Base-by-base conservation (phyloP, 2,888 invertebrate species). In the Platycheirus rosarum region DNA sequence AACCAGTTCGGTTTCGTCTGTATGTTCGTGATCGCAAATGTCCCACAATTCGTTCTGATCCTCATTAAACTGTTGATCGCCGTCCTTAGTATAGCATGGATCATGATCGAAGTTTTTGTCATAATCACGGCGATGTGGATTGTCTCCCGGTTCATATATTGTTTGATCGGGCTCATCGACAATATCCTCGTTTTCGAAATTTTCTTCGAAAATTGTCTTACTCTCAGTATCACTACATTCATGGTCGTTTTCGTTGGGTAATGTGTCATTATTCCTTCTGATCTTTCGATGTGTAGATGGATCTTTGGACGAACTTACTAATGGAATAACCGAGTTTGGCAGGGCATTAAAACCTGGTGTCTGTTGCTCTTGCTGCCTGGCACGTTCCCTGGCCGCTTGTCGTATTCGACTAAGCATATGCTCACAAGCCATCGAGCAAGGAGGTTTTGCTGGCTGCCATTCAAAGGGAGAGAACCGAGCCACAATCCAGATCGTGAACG, bases 401-500 rank as follows among this genome's bases (percentile, higher is more conserved):
- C 63, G 76, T 55, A 87, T 87, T 60, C 86, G 82, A 18, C 77
- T 76, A 1, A 86, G 66, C 69, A 87, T 84, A 77, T 89, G 88
- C 26, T 87, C 88, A 51, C 87, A 88, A 85, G 93, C 93, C 86
- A 92, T 92, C 14, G 92, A 91, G 86, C 93, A 93, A 11, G 92
- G 91, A 62, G 91, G 91, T 40, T 91, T 91, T 1, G 92, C 92
- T 86, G 93, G 92, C 86, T 94, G 93, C 95, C 95, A 95, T 90
- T 97, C 96, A 88, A 94, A 93, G 8, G 97, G 97, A 23, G 95
- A 95, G 89, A 97, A 95, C 84, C 95, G 92, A 48, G 96, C 96
- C 85, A 97, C 94, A 85, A 97, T 94, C 93, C 96, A 97, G 87
- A 97, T 94, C 44, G 95, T 94, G 86, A 95, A 90, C 40, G 95